A percentile compares a stretch with the other conserved stretches of the same genome.
Evolutionary conservation across 2,797 vertebrate species (phyloP).

Genomic region (Tangara arthus): DNA sequence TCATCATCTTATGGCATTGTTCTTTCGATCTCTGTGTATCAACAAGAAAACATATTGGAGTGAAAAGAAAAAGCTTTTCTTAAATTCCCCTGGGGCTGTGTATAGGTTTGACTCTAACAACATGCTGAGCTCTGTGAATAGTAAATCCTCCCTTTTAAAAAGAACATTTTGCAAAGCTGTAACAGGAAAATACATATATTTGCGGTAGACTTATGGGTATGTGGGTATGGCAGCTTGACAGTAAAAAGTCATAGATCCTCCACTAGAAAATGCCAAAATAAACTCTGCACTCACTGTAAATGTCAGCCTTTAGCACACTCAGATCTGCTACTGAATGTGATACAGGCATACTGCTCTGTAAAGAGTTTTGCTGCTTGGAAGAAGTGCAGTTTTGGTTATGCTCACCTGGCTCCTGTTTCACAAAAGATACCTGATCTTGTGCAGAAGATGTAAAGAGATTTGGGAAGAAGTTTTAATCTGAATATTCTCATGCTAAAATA

Average conservation of each 20-base stretch:
- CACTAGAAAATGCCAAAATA: constrained; percentile 53
- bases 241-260: constrained; percentile 51
- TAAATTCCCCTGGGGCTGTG: background rate
- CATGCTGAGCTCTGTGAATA: background rate
- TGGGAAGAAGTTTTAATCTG: background rate
- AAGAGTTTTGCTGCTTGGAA: background rate
- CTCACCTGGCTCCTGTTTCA: background rate
- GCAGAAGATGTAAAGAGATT: background rate
- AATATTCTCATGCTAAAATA: background rate
- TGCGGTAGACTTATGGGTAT: constrained; percentile 46
- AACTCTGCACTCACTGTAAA: constrained; percentile 40
- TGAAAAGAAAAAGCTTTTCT: background rate
- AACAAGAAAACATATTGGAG: background rate
- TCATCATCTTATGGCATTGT: background rate
- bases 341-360: background rate
- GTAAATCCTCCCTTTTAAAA: constrained; percentile 35
- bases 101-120: constrained; percentile 22
- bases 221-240: constrained; percentile 69
- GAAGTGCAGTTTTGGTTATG: background rate
- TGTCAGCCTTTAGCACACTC: background rate
- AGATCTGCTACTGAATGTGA: constrained; percentile 7
- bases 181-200: constrained; percentile 50
- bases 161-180: constrained; percentile 37
- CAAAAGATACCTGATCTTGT: background rate
- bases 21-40: background rate